phyloP scores from a whole-genome alignment of 2,797 vertebrate species.

The Pelochelys cantorii region DNA sequence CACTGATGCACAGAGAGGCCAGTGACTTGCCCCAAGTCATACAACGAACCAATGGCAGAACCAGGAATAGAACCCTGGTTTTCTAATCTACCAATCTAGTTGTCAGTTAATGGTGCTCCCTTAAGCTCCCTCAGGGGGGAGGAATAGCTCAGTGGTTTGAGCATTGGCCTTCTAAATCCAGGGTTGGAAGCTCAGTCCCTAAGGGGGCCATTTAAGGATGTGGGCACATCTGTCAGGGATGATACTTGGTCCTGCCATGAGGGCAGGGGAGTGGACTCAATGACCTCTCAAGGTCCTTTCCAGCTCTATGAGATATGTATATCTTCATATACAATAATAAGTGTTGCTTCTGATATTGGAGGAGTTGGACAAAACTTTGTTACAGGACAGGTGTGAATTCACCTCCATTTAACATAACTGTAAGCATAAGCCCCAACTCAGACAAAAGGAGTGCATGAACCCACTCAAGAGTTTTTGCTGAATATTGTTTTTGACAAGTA shows the following conservation, averaged over 20 bases:
- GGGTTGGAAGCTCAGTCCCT: too few species aligned
- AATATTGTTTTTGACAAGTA: not conserved
- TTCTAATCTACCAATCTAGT: not conserved
- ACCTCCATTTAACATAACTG: not conserved
- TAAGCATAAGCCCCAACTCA: not conserved
- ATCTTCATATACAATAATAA: not conserved
- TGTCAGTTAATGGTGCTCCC: not conserved
- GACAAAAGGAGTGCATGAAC: not conserved
- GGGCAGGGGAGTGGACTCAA: too few species aligned
- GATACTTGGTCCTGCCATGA: too few species aligned
- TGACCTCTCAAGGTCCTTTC: too few species aligned
- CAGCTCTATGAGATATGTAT: too few species aligned
- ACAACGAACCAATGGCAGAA: conserved; percentile 8
- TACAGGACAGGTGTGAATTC: not conserved
- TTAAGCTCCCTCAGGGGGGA: not conserved
- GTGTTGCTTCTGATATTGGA: not conserved
- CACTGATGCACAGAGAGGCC: not conserved
- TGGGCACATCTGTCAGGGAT: too few species aligned
- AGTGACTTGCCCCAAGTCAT: conserved; percentile 34
- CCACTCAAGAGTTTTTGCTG: not conserved
- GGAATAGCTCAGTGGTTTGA: too few species aligned
- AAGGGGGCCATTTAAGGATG: too few species aligned
- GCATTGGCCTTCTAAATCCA: too few species aligned
- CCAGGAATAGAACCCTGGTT: not conserved
- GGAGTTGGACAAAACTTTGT: too few species aligned